Conservation (phyloP, 2,888 invertebrate species). For the Dyspetes luteomarginatus region DNA sequence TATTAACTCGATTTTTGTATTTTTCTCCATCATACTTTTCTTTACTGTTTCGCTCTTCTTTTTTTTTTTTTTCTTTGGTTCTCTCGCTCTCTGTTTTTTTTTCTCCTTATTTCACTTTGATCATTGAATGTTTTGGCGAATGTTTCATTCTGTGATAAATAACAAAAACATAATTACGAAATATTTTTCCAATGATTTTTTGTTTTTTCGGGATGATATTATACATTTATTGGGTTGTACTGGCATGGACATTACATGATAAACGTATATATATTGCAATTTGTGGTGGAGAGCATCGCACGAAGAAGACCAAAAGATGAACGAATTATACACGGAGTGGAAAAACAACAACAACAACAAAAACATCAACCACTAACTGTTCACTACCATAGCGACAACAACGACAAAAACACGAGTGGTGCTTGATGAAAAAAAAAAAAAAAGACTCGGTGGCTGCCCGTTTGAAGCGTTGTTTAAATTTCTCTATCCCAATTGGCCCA, state of each 20-base stretch:
- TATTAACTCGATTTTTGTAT: conserved; percentile 36
- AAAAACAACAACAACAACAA: conserved; percentile 37
- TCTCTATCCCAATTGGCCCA: conserved; percentile 26
- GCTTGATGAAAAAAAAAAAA: conserved; percentile 60
- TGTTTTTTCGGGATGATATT: not conserved
- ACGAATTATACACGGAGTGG: conserved; percentile 26
- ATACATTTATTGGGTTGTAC: conserved; percentile 7
- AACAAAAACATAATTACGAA: conserved; percentile 21
- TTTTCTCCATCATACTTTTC: conserved; percentile 24
- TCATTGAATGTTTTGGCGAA: conserved; percentile 11
- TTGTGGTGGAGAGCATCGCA: conserved; percentile 68
- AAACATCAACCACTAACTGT: conserved; percentile 39
- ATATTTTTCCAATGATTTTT: not conserved
- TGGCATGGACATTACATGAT: conserved; percentile 32
- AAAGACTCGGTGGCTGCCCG: conserved; percentile 32
- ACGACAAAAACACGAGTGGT: conserved; percentile 54
- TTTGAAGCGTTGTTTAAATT: conserved; percentile 48
- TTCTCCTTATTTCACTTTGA: not conserved
- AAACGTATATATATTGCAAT: conserved; percentile 34
- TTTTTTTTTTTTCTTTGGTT: not conserved
- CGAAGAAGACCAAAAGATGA: conserved; percentile 55
- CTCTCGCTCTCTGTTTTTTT: not conserved
- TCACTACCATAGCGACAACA: conserved; percentile 33
- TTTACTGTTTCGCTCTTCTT: conserved; percentile 19
- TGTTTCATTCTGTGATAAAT: conserved; percentile 10